Percentiles rank a stretch among this genome's conserved stretches.
Evolutionary conservation across 2,113 vertebrate species (phyloP).

Genomic region (Anoura caudifer): DNA sequence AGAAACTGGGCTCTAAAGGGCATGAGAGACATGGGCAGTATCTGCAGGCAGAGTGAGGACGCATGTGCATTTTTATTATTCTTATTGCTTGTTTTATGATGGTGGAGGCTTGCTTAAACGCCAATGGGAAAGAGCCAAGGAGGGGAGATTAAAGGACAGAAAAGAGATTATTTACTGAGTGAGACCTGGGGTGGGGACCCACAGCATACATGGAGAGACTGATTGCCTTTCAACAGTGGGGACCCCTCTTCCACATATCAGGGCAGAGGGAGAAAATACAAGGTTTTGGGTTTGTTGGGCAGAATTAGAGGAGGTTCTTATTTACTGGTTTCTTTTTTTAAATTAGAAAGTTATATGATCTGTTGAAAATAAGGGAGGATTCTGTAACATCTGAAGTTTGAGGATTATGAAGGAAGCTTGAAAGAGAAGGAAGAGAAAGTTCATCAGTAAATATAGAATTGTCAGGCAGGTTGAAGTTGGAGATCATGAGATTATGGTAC

Average conservation of each 20-base stretch:
- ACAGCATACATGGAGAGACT: neutral
- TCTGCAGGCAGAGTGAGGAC: neutral
- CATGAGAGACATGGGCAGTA: neutral
- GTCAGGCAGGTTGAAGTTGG: neutral
- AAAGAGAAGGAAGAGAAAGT: neutral
- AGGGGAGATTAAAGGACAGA: neutral
- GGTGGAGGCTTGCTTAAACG: neutral
- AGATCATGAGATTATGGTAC: neutral
- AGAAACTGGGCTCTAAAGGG: neutral
- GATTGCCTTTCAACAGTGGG: neutral
- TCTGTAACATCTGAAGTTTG: neutral
- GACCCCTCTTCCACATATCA: neutral
- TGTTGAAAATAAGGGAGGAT: neutral
- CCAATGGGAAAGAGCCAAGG: neutral
- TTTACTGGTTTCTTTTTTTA: neutral
- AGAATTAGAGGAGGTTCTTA: neutral
- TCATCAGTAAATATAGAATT: neutral
- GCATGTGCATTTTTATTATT: neutral
- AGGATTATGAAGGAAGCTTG: neutral
- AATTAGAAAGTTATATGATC: neutral
- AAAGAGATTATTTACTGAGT: neutral
- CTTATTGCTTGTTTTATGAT: neutral
- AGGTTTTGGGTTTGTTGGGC: neutral
- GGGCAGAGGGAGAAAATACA: neutral
- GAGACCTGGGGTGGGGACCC: neutral